Conservation (phyloP, 2,888 invertebrate genomes). For the Aricia artaxerxes region DNA sequence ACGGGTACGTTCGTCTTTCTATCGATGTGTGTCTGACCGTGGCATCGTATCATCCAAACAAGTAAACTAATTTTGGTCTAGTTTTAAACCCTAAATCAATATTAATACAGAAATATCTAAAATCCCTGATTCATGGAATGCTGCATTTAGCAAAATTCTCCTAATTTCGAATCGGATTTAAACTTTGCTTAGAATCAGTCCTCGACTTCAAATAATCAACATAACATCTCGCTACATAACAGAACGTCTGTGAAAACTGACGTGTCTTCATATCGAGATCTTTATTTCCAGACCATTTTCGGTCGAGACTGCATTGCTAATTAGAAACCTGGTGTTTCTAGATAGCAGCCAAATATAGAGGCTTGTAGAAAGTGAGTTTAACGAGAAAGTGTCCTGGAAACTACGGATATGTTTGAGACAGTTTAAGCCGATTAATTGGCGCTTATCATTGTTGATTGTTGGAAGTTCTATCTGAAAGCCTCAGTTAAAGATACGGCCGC, state of each 20-base stretch:
- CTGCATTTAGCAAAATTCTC: no score
- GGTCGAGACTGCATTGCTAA: constrained; percentile 16
- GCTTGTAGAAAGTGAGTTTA: constrained; percentile 24
- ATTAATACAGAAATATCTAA: no score
- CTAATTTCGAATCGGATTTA: background rate
- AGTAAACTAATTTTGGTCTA: no score
- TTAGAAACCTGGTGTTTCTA: constrained; percentile 21
- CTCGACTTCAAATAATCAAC: no score
- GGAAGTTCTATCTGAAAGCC: background rate
- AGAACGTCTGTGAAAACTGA: background rate
- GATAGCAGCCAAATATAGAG: constrained; percentile 28
- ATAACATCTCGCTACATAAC: background rate
- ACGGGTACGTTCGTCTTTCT: no score
- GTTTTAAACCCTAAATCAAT: no score
- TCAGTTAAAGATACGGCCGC: no score
- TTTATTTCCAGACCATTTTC: constrained; percentile 8
- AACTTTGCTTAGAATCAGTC: background rate
- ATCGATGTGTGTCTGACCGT: no score
- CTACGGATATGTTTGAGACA: constrained; percentile 17
- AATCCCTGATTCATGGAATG: no score
- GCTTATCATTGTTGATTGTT: constrained; percentile 4
- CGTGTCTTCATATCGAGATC: background rate
- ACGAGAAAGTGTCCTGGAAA: constrained; percentile 29
- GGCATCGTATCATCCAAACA: no score
- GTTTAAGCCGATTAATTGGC: constrained; percentile 5